These are phyloP conservation scores for Okapia johnstoni DNA, from an alignment of 2,113 vertebrate species.

Conservation along the genomic window DNA sequence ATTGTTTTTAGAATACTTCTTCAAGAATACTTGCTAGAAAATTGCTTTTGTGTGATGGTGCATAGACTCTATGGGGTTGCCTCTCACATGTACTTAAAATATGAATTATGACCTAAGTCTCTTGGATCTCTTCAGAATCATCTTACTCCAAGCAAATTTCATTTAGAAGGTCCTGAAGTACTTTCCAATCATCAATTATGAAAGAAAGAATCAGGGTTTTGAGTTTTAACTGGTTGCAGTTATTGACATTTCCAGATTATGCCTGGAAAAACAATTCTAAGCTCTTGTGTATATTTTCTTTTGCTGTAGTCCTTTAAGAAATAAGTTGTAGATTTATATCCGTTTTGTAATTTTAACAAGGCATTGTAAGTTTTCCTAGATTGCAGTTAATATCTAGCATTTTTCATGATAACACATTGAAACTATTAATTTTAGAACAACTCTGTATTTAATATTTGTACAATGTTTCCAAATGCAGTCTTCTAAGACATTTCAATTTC, in stretches of 20 bases:
- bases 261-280: neutral
- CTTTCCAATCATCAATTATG: conserved; percentile 61
- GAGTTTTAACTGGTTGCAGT: conserved; percentile 46
- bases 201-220: conserved; percentile 57
- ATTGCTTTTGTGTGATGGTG: conserved; percentile 74
- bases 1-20: conserved; percentile 67
- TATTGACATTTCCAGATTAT: conserved; percentile 36
- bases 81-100: conserved; percentile 76
- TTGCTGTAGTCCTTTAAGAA: neutral
- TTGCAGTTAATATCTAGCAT: neutral
- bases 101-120: conserved; percentile 72
- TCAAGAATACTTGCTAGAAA: conserved; percentile 67
- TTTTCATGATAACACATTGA: neutral
- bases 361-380: neutral
- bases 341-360: neutral
- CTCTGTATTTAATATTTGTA: neutral
- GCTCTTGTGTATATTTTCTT: neutral
- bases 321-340: neutral
- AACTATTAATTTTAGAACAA: neutral
- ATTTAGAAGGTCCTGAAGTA: conserved; percentile 64
- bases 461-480: neutral
- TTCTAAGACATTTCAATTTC: neutral
- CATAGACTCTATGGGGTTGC: conserved; percentile 72
- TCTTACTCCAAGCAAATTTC: conserved; percentile 72
- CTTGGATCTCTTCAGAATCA: conserved; percentile 70